These are phyloP conservation scores for Pedetes capensis DNA, from an alignment of 2,113 vertebrate genomes.

Conservation along the genomic window DNA sequence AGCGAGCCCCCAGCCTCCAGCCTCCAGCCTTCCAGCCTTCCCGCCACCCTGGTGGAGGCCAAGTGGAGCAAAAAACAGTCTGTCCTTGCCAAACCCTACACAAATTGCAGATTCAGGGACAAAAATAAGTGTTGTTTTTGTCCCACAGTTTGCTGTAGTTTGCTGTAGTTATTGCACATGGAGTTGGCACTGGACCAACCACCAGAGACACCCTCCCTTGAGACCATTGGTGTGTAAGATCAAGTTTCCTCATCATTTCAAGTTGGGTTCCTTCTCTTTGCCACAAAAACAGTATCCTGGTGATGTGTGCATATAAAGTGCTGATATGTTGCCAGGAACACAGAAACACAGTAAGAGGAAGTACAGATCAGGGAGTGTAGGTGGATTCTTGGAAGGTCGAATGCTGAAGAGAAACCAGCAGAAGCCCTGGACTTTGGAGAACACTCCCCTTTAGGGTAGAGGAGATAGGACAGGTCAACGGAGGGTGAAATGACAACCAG, in stretches of 20 bases:
- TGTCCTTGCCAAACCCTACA: not conserved
- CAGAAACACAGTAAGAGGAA: not conserved
- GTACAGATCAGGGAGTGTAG: too few species aligned
- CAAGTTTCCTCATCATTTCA: too few species aligned
- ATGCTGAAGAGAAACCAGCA: not conserved
- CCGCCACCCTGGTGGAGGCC: not conserved
- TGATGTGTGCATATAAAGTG: not conserved
- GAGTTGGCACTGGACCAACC: not conserved
- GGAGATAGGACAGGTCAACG: not conserved
- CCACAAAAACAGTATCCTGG: too few species aligned
- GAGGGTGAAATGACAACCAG: not conserved
- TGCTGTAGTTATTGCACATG: not conserved
- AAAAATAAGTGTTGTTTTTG: not conserved
- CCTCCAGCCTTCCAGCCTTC: not conserved
- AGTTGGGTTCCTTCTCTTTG: not conserved
- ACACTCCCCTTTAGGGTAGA: rapidly evolving
- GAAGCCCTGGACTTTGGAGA: not conserved
- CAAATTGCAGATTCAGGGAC: not conserved
- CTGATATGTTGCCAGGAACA: not conserved
- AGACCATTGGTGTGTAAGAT: not conserved
- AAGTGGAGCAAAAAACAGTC: not conserved
- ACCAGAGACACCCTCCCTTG: not conserved
- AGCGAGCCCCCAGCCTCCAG: not conserved
- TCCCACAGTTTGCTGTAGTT: not conserved
- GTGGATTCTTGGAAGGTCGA: not conserved